phyloP scores from a whole-genome alignment of 35 echinoderm and acorn worm genomes.

The Ptychodera flava region DNA sequence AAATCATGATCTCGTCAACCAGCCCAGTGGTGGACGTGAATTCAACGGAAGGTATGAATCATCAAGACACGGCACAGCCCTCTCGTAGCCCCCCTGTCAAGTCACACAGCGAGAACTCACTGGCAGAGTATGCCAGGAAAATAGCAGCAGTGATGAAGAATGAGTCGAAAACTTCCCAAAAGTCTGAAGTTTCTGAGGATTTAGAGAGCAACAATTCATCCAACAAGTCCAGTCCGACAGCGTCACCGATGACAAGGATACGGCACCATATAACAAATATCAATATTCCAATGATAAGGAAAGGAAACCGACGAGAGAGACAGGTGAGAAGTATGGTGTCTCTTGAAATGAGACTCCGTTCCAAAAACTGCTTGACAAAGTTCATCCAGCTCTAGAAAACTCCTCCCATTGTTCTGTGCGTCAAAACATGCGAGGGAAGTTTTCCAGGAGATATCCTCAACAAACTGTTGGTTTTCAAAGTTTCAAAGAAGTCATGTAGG shows the following conservation, averaged over 20 bases:
- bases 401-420: too few species aligned
- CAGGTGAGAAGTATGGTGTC: neutral
- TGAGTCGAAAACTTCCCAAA: constrained; percentile 17
- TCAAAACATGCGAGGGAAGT: too few species aligned
- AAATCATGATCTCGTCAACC: neutral
- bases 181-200: neutral
- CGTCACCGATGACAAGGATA: neutral
- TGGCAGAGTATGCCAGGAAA: constrained; percentile 56
- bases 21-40: neutral
- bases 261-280: constrained; percentile 7
- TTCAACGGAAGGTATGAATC: neutral
- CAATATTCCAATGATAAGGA: neutral
- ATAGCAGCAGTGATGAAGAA: constrained; percentile 11
- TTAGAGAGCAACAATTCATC: neutral
- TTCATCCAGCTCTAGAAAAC: constrained; percentile 8
- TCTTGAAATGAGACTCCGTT: neutral
- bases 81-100: constrained; percentile 50
- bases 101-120: constrained; percentile 93
- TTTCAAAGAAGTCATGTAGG: too few species aligned
- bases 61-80: neutral
- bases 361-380: neutral
- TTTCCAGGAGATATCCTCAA: too few species aligned
- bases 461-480: too few species aligned
- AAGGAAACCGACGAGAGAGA: neutral
- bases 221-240: neutral